Percentiles rank a stretch among this genome's conserved stretches.
Evolutionary conservation across 2,797 vertebrate species (phyloP).

Genomic region (Gephyroberyx darwinii): DNA sequence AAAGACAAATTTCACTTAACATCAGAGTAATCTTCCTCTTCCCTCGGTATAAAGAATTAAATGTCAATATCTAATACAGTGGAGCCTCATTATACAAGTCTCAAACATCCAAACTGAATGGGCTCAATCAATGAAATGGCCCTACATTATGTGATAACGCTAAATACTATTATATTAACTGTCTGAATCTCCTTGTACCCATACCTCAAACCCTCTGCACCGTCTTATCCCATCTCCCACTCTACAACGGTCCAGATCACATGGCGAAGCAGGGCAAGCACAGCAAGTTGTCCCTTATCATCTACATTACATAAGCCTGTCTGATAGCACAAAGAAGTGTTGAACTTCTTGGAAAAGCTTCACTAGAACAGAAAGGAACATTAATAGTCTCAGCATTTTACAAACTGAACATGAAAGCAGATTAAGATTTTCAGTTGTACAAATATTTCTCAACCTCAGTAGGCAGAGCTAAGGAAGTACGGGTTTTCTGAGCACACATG

Average conservation of each 20-base stretch:
- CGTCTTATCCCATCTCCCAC: neutral
- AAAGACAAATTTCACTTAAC: conserved; percentile 3
- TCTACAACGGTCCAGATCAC: neutral
- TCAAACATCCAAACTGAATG: conserved; percentile 43
- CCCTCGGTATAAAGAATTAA: conserved; percentile 36
- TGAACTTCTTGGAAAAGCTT: neutral
- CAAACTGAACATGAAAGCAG: neutral
- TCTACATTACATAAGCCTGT: neutral
- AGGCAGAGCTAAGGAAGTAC: too few species aligned
- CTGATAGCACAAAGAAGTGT: neutral
- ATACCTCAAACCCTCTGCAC: neutral
- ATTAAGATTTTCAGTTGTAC: too few species aligned
- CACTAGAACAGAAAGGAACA: neutral
- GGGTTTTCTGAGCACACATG: too few species aligned
- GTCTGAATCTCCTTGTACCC: conserved; percentile 1
- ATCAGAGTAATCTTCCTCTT: conserved; percentile 15
- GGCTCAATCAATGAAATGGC: conserved; percentile 44
- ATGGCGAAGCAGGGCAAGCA: neutral
- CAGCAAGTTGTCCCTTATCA: neutral
- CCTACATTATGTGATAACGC: conserved; percentile 20
- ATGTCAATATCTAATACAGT: conserved; percentile 44
- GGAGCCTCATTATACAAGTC: conserved; percentile 44
- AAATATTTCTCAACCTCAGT: too few species aligned
- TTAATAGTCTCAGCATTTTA: neutral
- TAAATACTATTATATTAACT: conserved; percentile 15